These are phyloP conservation scores for Rambutsinella grinnellia DNA, from an alignment of 2,888 invertebrate genomes.

Conservation along the genomic window DNA sequence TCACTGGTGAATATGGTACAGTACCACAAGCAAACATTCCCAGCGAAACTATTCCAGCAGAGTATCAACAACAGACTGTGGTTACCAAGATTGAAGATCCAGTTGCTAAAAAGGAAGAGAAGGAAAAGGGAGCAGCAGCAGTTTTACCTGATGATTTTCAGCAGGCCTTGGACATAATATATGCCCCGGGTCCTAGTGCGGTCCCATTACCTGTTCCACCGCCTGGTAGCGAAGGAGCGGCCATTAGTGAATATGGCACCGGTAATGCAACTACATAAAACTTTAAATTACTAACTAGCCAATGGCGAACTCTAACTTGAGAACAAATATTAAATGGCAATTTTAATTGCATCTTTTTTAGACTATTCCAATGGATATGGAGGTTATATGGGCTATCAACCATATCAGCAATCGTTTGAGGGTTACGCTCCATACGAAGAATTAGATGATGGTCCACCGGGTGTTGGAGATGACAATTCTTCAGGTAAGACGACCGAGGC, in stretches of 20 bases:
- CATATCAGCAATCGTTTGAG: conserved; percentile 59
- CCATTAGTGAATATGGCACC: conserved; percentile 29
- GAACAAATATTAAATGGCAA: not conserved
- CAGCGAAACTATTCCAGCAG: not conserved
- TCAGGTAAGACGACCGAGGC: not conserved
- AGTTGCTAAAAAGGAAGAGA: conserved; percentile 12
- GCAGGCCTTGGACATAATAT: conserved; percentile 66
- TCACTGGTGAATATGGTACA: conserved; percentile 19
- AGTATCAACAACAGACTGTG: not conserved
- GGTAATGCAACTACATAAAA: not conserved
- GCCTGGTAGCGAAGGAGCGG: not conserved
- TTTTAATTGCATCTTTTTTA: conserved; percentile 1
- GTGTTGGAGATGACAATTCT: conserved; percentile 32
- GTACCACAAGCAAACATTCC: not conserved
- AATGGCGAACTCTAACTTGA: not conserved
- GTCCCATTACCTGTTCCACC: conserved; percentile 31
- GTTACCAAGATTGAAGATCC: conserved; percentile 16
- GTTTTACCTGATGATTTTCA: conserved; percentile 51
- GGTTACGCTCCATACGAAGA: conserved; percentile 61
- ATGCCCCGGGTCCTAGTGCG: conserved; percentile 32
- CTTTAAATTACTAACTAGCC: not conserved
- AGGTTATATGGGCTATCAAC: conserved; percentile 58
- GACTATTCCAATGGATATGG: conserved; percentile 39
- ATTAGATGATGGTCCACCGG: conserved; percentile 59
- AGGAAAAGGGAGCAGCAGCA: conserved; percentile 25